These are phyloP conservation scores for Anneissia japonica DNA, from an alignment of 35 echinoderm and acorn worm genomes.

Conservation along the genomic window DNA sequence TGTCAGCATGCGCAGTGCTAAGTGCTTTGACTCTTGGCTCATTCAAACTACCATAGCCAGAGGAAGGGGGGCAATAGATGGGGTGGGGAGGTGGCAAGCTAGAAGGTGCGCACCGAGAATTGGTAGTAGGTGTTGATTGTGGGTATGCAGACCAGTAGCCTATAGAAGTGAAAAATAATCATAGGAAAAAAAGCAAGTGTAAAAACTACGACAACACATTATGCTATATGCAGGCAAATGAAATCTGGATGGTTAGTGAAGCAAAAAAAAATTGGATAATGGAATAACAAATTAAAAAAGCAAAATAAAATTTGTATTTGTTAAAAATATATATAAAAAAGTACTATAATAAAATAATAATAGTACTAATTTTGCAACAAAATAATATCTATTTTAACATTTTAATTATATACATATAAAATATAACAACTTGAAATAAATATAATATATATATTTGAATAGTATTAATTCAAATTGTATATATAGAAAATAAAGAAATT, in stretches of 20 bases:
- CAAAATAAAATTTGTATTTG: too few species aligned
- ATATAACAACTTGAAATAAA: too few species aligned
- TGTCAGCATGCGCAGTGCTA: background rate
- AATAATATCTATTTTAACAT: too few species aligned
- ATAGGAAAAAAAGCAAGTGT: background rate
- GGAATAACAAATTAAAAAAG: too few species aligned
- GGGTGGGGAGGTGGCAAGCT: background rate
- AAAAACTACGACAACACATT: background rate
- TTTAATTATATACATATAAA: too few species aligned
- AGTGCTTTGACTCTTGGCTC: background rate
- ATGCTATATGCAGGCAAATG: background rate
- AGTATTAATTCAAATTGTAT: too few species aligned
- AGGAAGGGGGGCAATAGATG: background rate
- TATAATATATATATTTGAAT: too few species aligned
- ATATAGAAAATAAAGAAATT: too few species aligned
- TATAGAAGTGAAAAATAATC: background rate
- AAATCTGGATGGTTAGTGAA: background rate
- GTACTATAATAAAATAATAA: too few species aligned
- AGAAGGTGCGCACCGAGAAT: background rate
- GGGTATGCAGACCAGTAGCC: background rate
- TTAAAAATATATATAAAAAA: too few species aligned
- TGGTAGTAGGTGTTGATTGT: background rate
- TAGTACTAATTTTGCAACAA: too few species aligned
- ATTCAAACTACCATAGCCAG: background rate
- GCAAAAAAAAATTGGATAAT: too few species aligned